Conservation (phyloP, 2,888 invertebrate genomes). For the Tricholauxania praeusta region DNA sequence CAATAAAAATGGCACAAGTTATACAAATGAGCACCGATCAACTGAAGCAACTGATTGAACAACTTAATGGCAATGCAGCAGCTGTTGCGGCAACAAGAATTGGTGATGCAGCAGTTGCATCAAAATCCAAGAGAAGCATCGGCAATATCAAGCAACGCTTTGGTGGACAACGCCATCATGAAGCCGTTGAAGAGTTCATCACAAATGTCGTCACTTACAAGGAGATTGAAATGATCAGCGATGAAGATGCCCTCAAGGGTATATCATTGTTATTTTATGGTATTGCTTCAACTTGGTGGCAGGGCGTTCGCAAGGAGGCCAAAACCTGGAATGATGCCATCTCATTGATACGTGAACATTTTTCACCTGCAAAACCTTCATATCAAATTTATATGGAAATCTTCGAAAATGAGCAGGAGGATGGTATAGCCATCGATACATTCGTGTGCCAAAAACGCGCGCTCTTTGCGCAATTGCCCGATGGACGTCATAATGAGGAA, state of each 20-base stretch:
- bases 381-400: slow-evolving; percentile 64
- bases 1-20: slow-evolving; percentile 49
- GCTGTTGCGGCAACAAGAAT: slow-evolving; percentile 43
- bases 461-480: slow-evolving; percentile 60
- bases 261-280: slow-evolving; percentile 58
- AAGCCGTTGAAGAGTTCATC: slow-evolving; percentile 63
- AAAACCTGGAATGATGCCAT: slow-evolving; percentile 59
- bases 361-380: slow-evolving; percentile 62
- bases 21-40: slow-evolving; percentile 60
- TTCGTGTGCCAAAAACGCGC: slow-evolving; percentile 63
- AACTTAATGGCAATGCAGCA: slow-evolving; percentile 53
- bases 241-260: slow-evolving; percentile 60
- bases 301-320: slow-evolving; percentile 61
- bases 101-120: slow-evolving; percentile 34
- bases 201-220: slow-evolving; percentile 61
- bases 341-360: slow-evolving; percentile 60
- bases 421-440: slow-evolving; percentile 53
- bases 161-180: slow-evolving; percentile 61
- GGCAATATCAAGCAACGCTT: slow-evolving; percentile 59
- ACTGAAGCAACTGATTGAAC: slow-evolving; percentile 58
- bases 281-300: slow-evolving; percentile 62
- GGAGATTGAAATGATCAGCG: slow-evolving; percentile 62
- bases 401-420: slow-evolving; percentile 55
- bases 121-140: slow-evolving; percentile 60
- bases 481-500: slow-evolving; percentile 60